Percentiles rank a stretch among this genome's conserved stretches.
Conservation (phyloP, 1,140 invertebrate genomes). For the Aphis craccivora region DNA sequence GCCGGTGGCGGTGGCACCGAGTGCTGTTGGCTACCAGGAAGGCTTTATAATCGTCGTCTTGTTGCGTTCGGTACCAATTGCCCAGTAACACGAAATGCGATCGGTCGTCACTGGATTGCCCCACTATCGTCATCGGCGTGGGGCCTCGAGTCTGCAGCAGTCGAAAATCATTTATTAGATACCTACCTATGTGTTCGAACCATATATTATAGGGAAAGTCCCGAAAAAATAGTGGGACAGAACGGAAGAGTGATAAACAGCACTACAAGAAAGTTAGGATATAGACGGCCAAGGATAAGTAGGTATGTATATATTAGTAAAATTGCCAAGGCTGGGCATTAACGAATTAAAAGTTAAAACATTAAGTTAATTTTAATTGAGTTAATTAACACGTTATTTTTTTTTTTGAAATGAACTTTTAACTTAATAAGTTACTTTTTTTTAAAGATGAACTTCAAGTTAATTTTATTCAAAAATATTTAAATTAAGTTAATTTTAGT, state of each 20-base stretch:
- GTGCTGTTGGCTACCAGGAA: background rate
- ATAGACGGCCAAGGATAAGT: background rate
- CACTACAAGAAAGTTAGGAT: background rate
- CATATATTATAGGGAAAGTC: background rate
- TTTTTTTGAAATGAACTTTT: no score
- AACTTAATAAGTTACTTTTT: no score
- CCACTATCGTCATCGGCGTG: background rate
- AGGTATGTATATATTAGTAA: no score
- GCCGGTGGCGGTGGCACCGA: background rate
- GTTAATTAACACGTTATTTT: no score
- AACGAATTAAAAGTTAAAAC: no score
- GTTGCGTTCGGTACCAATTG: constrained; percentile 21
- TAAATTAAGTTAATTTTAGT: no score
- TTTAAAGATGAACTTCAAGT: no score
- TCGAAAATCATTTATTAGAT: background rate
- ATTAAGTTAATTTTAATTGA: no score
- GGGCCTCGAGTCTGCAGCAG: background rate
- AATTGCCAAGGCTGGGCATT: no score
- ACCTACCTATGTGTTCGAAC: no score
- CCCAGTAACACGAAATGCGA: background rate
- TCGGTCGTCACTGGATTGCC: background rate
- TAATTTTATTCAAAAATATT: no score
- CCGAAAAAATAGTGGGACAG: background rate
- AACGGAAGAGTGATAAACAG: no score
- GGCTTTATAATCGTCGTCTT: background rate